These are phyloP conservation scores for Leptonema lineaticorne DNA, from an alignment of 1,140 invertebrate species.

Conservation along the genomic window DNA sequence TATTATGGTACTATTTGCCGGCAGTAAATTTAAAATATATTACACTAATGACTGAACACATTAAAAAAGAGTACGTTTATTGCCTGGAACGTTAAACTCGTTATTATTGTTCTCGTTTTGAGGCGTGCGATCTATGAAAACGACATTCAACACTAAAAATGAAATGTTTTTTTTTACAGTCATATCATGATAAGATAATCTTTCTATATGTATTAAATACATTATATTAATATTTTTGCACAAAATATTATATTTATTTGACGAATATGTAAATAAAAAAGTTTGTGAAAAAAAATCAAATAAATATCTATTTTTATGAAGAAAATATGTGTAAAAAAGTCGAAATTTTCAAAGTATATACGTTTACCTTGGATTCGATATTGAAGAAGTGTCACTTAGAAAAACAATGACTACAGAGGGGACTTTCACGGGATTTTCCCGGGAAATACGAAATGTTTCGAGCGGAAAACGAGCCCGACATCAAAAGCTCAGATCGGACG, in stretches of 20 bases:
- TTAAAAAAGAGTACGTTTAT: slow-evolving; percentile 18
- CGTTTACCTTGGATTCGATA: not conserved
- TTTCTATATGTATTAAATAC: no score
- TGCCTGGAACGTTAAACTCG: slow-evolving; percentile 12
- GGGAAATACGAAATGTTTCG: slow-evolving; percentile 17
- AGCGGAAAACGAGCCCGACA: slow-evolving; percentile 2
- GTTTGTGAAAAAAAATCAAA: no score
- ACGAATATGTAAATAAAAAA: no score
- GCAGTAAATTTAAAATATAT: slow-evolving; percentile 11
- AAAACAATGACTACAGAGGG: not conserved
- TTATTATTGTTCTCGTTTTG: slow-evolving; percentile 15
- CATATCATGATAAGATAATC: no score
- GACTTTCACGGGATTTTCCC: not conserved
- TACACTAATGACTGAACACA: slow-evolving; percentile 13
- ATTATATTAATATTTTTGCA: no score
- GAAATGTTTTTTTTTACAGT: not conserved
- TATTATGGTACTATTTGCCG: not conserved
- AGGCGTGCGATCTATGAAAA: not conserved
- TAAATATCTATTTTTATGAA: no score
- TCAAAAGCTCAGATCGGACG: slow-evolving; percentile 14
- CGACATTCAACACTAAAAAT: not conserved
- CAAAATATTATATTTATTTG: no score
- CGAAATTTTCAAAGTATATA: no score
- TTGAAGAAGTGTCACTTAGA: not conserved
- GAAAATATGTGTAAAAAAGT: no score